These are phyloP conservation scores for Nannoperca obscura DNA, from an alignment of 2,797 vertebrate species.

Conservation along the genomic window DNA sequence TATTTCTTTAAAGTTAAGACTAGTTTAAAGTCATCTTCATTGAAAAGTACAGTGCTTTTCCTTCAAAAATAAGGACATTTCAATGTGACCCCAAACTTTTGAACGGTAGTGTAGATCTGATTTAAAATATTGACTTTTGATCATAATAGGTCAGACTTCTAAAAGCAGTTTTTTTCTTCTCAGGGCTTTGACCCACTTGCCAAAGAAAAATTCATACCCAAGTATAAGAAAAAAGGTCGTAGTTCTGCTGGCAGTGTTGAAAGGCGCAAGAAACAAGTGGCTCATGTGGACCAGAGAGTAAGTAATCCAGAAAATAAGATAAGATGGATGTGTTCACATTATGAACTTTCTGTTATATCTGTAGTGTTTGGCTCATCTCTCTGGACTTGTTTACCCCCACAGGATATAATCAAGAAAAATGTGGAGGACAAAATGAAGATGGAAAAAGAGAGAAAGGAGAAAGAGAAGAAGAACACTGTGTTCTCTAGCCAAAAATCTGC, in stretches of 20 bases:
- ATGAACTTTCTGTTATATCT: background rate
- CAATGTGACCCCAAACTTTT: too few relatives aligned
- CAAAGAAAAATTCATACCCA: slow-evolving; percentile 86
- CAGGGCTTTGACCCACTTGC: slow-evolving; percentile 91
- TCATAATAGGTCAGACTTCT: background rate
- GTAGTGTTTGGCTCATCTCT: background rate
- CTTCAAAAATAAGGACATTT: too few relatives aligned
- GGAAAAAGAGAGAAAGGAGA: slow-evolving; percentile 59
- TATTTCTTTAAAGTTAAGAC: too few relatives aligned
- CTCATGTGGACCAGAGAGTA: slow-evolving; percentile 88
- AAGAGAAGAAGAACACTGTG: slow-evolving; percentile 35
- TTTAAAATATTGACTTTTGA: background rate
- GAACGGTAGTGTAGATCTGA: too few relatives aligned
- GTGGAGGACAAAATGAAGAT: slow-evolving; percentile 75
- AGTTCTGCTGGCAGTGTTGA: slow-evolving; percentile 86
- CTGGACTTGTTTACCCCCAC: background rate
- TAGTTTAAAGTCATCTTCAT: too few relatives aligned
- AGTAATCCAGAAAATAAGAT: slow-evolving; percentile 33
- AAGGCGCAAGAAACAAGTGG: slow-evolving; percentile 90
- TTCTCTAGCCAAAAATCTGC: slow-evolving; percentile 72
- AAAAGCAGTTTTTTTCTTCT: slow-evolving; percentile 27
- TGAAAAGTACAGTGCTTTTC: too few relatives aligned
- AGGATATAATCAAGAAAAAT: slow-evolving; percentile 85
- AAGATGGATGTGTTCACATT: background rate
- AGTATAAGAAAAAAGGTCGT: slow-evolving; percentile 86